phyloP scores from a whole-genome alignment of 2,797 vertebrate species.

The Propithecus perrieri region DNA sequence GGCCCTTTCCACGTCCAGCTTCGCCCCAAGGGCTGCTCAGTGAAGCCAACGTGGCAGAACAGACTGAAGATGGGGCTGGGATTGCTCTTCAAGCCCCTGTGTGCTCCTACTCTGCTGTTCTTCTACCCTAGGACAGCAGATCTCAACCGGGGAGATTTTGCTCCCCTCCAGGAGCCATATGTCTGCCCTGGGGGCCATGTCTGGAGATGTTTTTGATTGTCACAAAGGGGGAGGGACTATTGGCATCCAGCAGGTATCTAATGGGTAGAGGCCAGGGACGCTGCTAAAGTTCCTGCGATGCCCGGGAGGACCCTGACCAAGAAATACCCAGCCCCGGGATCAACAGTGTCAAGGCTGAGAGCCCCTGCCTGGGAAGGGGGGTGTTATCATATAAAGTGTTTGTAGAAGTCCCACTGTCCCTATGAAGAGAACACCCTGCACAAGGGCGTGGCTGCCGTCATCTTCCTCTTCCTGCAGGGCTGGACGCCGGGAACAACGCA shows the following conservation, averaged over 20 bases:
- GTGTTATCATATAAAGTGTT: neutral
- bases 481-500: neutral
- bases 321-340: neutral
- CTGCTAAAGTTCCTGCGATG: neutral
- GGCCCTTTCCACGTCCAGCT: neutral
- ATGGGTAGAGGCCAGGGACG: neutral
- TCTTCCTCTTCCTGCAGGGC: neutral
- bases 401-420: neutral
- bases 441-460: neutral
- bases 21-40: accelerated
- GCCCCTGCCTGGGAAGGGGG: neutral
- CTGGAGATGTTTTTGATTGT: neutral
- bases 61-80: neutral
- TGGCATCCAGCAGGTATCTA: neutral
- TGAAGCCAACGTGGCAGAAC: neutral
- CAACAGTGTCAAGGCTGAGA: neutral
- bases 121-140: no score
- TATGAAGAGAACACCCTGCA: neutral
- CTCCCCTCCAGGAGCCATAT: neutral
- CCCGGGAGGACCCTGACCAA: accelerated
- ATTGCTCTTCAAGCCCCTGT: accelerated
- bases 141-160: accelerated
- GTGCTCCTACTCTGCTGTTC: neutral
- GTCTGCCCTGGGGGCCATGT: neutral
- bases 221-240: neutral